Percentiles rank a stretch among this genome's conserved stretches.
These are phyloP conservation scores for Leptopilina boulardi DNA, from an alignment of 1,140 invertebrate genomes.

Conservation along the genomic window DNA sequence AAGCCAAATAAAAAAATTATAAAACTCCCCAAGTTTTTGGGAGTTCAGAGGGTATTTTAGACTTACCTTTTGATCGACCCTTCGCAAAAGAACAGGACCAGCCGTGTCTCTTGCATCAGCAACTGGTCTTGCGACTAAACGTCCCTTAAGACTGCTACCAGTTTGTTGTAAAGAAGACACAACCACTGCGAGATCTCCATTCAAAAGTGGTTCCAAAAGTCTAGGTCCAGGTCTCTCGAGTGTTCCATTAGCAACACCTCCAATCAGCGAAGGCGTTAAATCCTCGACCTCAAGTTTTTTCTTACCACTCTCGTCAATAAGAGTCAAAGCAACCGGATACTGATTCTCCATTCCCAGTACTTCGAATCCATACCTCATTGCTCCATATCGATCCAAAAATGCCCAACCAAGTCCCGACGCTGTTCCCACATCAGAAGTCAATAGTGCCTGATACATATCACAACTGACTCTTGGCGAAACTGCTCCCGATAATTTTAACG, in stretches of 20 bases:
- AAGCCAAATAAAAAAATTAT: too few relatives aligned
- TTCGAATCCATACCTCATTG: constrained; percentile 83
- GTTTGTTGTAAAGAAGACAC: constrained; percentile 78
- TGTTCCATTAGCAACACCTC: constrained; percentile 82
- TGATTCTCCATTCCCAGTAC: constrained; percentile 76
- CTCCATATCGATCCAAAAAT: constrained; percentile 85
- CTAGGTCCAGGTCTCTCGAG: constrained; percentile 81
- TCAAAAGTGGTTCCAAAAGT: constrained; percentile 86
- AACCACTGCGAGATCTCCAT: constrained; percentile 85
- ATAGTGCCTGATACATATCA: constrained; percentile 86
- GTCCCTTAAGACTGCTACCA: constrained; percentile 79
- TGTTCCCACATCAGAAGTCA: constrained; percentile 73
- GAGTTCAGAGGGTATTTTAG: too few relatives aligned
- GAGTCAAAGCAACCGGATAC: constrained; percentile 79
- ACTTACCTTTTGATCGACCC: constrained; percentile 49
- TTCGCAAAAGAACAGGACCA: constrained; percentile 81
- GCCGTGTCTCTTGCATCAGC: constrained; percentile 85
- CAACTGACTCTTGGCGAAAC: constrained; percentile 85
- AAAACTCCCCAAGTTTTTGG: too few relatives aligned
- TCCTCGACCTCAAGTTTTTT: constrained; percentile 82
- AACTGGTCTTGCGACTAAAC: constrained; percentile 81
- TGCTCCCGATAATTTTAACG: constrained; percentile 79
- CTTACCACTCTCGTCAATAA: constrained; percentile 83
- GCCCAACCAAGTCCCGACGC: constrained; percentile 86
- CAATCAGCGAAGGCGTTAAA: constrained; percentile 78